Evolutionary conservation across 1,140 invertebrate species (phyloP).

Genomic region (Anthonomus grandis): DNA sequence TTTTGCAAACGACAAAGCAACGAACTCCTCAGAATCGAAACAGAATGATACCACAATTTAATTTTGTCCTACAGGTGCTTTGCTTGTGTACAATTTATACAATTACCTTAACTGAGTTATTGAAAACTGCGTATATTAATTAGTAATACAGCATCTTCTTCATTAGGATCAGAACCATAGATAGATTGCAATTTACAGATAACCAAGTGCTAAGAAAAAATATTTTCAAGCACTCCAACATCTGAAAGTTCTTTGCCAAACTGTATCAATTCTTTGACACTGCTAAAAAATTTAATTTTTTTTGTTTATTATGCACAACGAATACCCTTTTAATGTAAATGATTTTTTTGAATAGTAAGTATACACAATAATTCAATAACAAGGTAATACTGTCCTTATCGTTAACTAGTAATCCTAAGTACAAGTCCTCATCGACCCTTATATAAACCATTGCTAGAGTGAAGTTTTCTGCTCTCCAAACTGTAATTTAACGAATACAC

Average conservation of each 20-base stretch:
- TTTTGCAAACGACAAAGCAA: constrained; percentile 51
- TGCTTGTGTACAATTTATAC: constrained; percentile 63
- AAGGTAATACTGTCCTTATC: constrained; percentile 41
- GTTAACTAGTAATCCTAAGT: constrained; percentile 57
- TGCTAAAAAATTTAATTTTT: constrained; percentile 33
- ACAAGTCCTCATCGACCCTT: constrained; percentile 49
- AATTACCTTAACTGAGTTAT: constrained; percentile 61
- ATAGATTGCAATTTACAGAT: constrained; percentile 64
- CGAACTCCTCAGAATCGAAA: constrained; percentile 59
- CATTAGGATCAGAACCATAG: constrained; percentile 62
- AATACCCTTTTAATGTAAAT: constrained; percentile 29
- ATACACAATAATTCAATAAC: constrained; percentile 32
- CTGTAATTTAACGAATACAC: constrained; percentile 58
- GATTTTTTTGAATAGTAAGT: constrained; percentile 13
- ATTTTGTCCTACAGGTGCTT: constrained; percentile 62
- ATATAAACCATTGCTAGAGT: constrained; percentile 50
- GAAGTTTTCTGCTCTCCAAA: constrained; percentile 57
- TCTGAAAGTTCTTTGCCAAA: constrained; percentile 34
- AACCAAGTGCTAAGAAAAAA: constrained; percentile 57
- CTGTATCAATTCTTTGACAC: constrained; percentile 48
- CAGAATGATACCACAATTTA: constrained; percentile 64
- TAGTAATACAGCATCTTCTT: constrained; percentile 65
- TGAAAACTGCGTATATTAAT: constrained; percentile 65
- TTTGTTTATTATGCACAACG: constrained; percentile 18
- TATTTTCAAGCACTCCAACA: constrained; percentile 54